Conservation (phyloP, 2,113 vertebrate species). For the Megaptera novaeangliae region DNA sequence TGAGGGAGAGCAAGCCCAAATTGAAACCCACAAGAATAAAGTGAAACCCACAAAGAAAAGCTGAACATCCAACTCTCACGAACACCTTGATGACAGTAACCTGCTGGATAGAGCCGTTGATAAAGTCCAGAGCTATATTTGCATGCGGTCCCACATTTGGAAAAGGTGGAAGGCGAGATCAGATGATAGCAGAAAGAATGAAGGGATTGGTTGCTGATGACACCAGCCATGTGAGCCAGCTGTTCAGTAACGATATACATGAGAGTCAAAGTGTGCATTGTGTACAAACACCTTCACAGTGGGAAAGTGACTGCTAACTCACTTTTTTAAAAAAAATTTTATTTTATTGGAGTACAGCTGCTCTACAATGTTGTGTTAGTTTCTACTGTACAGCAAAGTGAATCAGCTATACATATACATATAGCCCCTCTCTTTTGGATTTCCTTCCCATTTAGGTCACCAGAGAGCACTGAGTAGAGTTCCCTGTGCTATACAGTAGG, state of each 20-base stretch:
- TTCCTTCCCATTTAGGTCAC: no score
- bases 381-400: no score
- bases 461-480: no score
- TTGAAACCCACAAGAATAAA: neutral
- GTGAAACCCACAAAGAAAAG: neutral
- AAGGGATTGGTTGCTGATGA: neutral
- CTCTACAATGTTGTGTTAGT: no score
- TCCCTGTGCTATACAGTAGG: no score
- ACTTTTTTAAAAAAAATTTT: no score
- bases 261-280: neutral
- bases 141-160: neutral
- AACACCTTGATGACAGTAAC: neutral
- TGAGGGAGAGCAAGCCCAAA: neutral
- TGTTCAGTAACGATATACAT: neutral
- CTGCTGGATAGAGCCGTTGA: neutral
- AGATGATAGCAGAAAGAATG: neutral
- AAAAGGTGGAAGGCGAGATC: neutral
- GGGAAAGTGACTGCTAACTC: neutral
- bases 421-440: no score
- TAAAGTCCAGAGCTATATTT: neutral
- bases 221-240: rapidly evolving
- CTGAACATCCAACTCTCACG: neutral
- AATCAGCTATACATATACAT: no score
- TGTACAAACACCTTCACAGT: neutral
- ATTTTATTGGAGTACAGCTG: no score